Conservation (phyloP, 2,888 invertebrate species). For the Caenorhabditis sp. region DNA sequence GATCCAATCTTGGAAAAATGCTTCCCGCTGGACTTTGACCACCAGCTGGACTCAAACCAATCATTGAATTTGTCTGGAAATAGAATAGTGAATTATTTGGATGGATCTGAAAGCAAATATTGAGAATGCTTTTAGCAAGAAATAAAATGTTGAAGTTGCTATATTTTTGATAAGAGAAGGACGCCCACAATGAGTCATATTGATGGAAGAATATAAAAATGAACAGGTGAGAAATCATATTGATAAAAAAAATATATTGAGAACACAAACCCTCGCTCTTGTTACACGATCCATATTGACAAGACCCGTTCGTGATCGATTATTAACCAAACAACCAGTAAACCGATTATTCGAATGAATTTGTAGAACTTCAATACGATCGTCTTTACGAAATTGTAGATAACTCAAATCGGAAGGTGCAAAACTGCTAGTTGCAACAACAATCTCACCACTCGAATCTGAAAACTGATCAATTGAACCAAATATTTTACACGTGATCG, state of each 20-base stretch:
- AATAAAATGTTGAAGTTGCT: background rate
- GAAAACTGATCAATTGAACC: slow-evolving; percentile 1
- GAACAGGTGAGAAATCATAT: no score
- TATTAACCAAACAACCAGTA: slow-evolving; percentile 45
- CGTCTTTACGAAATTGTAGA: slow-evolving; percentile 42
- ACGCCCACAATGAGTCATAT: background rate
- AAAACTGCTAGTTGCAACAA: slow-evolving; percentile 26
- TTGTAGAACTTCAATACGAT: slow-evolving; percentile 56
- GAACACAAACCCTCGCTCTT: slow-evolving; percentile 23
- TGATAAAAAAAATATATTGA: slow-evolving; percentile 1
- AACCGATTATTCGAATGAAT: slow-evolving; percentile 40
- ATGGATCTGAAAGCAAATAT: background rate
- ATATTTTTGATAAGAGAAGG: slow-evolving; percentile 2
- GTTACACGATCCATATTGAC: slow-evolving; percentile 35
- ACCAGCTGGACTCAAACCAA: slow-evolving; percentile 27
- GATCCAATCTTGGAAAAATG: slow-evolving; percentile 23
- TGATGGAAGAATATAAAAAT: background rate
- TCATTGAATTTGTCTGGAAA: slow-evolving; percentile 35
- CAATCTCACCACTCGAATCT: slow-evolving; percentile 36
- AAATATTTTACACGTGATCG: background rate
- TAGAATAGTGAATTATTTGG: background rate
- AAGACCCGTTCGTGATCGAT: slow-evolving; percentile 40
- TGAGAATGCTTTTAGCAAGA: background rate
- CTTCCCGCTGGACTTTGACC: slow-evolving; percentile 23
- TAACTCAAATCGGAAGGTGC: slow-evolving; percentile 27